These are phyloP conservation scores for Andricus curvator DNA, from an alignment of 2,888 invertebrate genomes.

Conservation along the genomic window DNA sequence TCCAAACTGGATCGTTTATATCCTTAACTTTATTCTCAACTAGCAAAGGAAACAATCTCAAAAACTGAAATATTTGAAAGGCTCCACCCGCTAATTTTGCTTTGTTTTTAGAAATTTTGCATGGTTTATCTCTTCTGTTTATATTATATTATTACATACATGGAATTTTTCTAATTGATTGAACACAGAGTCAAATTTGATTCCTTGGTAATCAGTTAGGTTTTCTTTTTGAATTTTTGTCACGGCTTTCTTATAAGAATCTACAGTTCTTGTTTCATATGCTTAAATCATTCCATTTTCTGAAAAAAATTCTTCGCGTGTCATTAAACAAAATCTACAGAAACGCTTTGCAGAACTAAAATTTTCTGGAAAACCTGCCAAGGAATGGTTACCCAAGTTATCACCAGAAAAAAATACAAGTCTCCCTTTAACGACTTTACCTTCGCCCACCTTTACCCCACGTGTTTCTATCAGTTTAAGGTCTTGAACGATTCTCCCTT, in stretches of 20 bases:
- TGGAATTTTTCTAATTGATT: slow-evolving; percentile 39
- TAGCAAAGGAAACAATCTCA: neutral
- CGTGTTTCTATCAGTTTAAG: slow-evolving; percentile 41
- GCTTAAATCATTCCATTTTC: slow-evolving; percentile 17
- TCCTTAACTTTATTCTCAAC: slow-evolving; percentile 49
- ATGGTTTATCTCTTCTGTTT: slow-evolving; percentile 10
- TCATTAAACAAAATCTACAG: slow-evolving; percentile 45
- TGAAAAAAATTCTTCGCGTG: slow-evolving; percentile 29
- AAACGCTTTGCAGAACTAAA: slow-evolving; percentile 41
- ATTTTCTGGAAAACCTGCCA: slow-evolving; percentile 48
- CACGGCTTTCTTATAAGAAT: slow-evolving; percentile 16
- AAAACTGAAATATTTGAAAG: slow-evolving; percentile 13
- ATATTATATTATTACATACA: slow-evolving; percentile 29
- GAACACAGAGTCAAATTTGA: slow-evolving; percentile 43
- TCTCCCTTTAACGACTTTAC: slow-evolving; percentile 15
- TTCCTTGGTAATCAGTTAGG: slow-evolving; percentile 26
- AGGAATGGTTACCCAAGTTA: slow-evolving; percentile 43
- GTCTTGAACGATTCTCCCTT: neutral
- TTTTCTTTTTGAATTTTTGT: neutral
- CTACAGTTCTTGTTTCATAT: slow-evolving; percentile 5
- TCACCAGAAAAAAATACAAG: slow-evolving; percentile 45
- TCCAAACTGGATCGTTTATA: slow-evolving; percentile 52
- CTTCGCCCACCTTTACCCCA: slow-evolving; percentile 23
- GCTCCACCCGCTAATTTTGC: neutral
- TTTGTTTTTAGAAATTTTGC: neutral